Conservation (phyloP, 2,888 invertebrate genomes). For the Amiota communis region DNA sequence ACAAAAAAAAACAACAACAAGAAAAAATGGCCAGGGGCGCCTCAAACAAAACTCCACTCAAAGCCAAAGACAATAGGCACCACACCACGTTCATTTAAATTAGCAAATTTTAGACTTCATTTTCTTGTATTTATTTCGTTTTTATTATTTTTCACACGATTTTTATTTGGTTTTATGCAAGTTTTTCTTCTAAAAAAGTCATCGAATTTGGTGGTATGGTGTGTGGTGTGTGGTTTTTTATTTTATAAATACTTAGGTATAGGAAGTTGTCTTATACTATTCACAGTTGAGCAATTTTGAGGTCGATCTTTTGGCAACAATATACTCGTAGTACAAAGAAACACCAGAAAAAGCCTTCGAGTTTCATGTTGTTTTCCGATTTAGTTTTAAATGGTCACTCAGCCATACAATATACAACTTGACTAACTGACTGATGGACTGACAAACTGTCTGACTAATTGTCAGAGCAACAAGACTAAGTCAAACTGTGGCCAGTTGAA, state of each 20-base stretch:
- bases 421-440: not conserved
- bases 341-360: slow-evolving; percentile 15
- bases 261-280: slow-evolving; percentile 35
- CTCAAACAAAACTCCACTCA: slow-evolving; percentile 11
- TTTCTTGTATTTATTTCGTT: slow-evolving; percentile 30
- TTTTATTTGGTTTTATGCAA: slow-evolving; percentile 31
- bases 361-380: slow-evolving; percentile 21
- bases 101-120: slow-evolving; percentile 43
- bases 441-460: not conserved
- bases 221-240: not conserved
- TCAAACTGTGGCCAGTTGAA: not conserved
- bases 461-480: too few species aligned
- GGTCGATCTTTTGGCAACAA: slow-evolving; percentile 30
- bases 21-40: slow-evolving; percentile 31
- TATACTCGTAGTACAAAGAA: too few species aligned
- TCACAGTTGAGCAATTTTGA: slow-evolving; percentile 45
- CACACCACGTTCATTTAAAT: slow-evolving; percentile 49
- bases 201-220: not conserved
- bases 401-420: not conserved
- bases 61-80: slow-evolving; percentile 25
- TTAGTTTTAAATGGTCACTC: slow-evolving; percentile 28
- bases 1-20: slow-evolving; percentile 16
- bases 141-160: slow-evolving; percentile 55
- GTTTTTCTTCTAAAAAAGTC: not conserved
- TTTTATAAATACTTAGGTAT: slow-evolving; percentile 5